Evolutionary conservation across 2,888 invertebrate species (phyloP).

Genomic region (Isoperla grammatica): DNA sequence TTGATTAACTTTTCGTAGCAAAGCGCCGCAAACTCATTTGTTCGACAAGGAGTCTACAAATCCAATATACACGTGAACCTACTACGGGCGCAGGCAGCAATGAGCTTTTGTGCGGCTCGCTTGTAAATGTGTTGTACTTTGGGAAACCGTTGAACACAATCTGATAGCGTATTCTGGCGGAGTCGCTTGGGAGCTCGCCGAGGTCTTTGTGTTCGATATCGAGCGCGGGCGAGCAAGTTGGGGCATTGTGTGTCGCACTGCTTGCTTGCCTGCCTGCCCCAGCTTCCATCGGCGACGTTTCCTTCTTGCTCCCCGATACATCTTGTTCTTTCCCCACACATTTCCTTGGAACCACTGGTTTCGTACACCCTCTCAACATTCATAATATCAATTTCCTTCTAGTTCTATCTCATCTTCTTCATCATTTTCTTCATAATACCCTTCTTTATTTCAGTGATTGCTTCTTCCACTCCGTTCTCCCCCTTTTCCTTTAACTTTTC

Average conservation of each 20-base stretch:
- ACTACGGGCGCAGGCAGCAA: background rate
- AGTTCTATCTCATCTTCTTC: too few relatives aligned
- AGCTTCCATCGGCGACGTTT: too few relatives aligned
- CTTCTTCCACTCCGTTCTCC: too few relatives aligned
- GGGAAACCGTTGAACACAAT: slow-evolving; percentile 22
- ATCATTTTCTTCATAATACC: too few relatives aligned
- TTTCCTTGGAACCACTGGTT: too few relatives aligned
- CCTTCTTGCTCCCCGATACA: too few relatives aligned
- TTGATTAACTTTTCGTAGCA: slow-evolving; percentile 42
- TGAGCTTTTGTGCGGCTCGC: slow-evolving; percentile 24
- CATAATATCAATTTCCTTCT: too few relatives aligned
- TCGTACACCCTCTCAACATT: too few relatives aligned
- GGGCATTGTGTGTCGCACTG: slow-evolving; percentile 11
- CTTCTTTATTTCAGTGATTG: too few relatives aligned
- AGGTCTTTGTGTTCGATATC: background rate
- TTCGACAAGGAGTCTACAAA: slow-evolving; percentile 48
- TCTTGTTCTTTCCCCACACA: too few relatives aligned
- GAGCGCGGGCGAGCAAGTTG: background rate
- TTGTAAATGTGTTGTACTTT: slow-evolving; percentile 30
- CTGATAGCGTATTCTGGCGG: slow-evolving; percentile 17
- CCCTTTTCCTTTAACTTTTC: too few relatives aligned
- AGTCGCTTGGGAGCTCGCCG: slow-evolving; percentile 3
- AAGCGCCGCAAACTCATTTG: slow-evolving; percentile 42
- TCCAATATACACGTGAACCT: slow-evolving; percentile 35
- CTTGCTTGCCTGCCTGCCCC: too few relatives aligned